A percentile compares a stretch with the other conserved stretches of the same genome.
phyloP scores from a whole-genome alignment of 92 coral and sea anemone species.

The Palythoa grandiflora region DNA sequence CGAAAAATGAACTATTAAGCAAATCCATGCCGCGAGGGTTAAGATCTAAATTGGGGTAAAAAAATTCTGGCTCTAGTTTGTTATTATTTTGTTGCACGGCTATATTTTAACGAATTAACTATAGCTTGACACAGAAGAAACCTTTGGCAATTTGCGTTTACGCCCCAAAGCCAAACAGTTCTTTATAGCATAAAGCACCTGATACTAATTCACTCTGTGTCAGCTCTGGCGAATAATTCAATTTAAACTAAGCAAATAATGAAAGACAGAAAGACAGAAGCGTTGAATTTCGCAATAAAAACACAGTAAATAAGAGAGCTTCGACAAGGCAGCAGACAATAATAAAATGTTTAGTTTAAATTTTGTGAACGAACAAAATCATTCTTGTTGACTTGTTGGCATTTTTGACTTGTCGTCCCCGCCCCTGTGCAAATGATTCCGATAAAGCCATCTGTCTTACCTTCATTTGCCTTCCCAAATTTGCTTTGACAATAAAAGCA shows the following conservation, averaged over 20 bases:
- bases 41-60: not conserved
- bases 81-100: not conserved
- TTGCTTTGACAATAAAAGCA: slow-evolving; percentile 40
- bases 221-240: slow-evolving; percentile 23
- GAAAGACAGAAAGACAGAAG: slow-evolving; percentile 13
- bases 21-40: not conserved
- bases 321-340: not conserved
- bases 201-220: not conserved
- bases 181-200: slow-evolving; percentile 12
- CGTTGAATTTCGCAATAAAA: not conserved
- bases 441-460: slow-evolving; percentile 33
- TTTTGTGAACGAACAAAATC: slow-evolving; percentile 1
- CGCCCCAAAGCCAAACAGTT: slow-evolving; percentile 27
- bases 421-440: not conserved
- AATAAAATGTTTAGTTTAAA: not conserved
- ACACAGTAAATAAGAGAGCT: not conserved
- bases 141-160: not conserved
- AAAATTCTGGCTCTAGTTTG: not conserved
- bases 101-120: not conserved
- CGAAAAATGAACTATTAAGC: not conserved
- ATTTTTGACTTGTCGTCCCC: not conserved
- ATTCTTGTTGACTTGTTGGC: slow-evolving; percentile 2
- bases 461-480: slow-evolving; percentile 4
- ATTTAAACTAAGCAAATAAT: slow-evolving; percentile 36
- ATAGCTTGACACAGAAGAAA: not conserved